Base-by-base conservation (phyloP, 2,888 invertebrate genomes). In the Himalopsyche kuldschensis region DNA sequence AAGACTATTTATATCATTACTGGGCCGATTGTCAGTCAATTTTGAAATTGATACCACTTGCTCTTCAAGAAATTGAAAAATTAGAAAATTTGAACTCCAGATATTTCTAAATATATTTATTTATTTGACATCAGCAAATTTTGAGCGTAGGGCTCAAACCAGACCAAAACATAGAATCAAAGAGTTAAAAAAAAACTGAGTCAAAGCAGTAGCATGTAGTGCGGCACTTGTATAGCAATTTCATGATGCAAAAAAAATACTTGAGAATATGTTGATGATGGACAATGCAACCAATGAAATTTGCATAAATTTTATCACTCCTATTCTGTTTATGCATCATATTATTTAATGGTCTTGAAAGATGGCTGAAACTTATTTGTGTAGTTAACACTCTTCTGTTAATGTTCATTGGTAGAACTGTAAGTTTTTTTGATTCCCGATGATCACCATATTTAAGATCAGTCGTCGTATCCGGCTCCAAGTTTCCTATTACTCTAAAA, bases 241-340 rank as follows among this genome's bases (percentile, higher is more conserved):
- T 41, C 41, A 41, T 15, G 15, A 41, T 41, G 41, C 41, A 41
- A 27, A n/a, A 69, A 20, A 31, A 30, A 69, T 69, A 83, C 83
- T 75, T 55, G n/a, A 83, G 80, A 31, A 83, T 83, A 10, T 83
- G 75, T 15, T 80, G 80, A 46, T 83, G 83, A 46, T 83, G 80
- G 6, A 83, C 55, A 6, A 83, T 31, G 17, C 83, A 83, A 3
- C 41, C 47, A 27, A 63, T 76, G 30, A 83, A 83, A 27, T 80
- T 76, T 41, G 24, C 30, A 76, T 76, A 76, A 2, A 76, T 76
- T 32, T 32, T 24, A 76, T 76, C 76, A 76, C 8, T 76, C 32
- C 35, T 76, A 8, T 32, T 41, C 41, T 15, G 15, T 41, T 15
- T 41, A 41, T 41, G 41, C 27, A 27, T 69, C 8, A 30, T 69